These are phyloP conservation scores for Sparidentex hasta DNA, from an alignment of 2,797 vertebrate species.

Conservation along the genomic window DNA sequence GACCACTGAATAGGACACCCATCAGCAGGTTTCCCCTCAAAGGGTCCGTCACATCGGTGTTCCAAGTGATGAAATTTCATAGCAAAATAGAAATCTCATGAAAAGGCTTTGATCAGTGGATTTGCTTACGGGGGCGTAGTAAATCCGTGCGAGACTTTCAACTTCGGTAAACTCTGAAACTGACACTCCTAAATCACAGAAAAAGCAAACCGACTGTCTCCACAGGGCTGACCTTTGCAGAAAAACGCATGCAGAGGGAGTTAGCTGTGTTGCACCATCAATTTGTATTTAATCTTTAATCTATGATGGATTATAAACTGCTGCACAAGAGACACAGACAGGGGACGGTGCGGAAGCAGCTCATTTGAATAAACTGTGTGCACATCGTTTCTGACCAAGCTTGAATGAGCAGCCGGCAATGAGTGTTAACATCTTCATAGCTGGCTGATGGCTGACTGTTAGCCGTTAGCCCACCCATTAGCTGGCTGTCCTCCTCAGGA, in stretches of 20 bases:
- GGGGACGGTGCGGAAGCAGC: background rate
- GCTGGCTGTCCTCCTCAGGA: too few relatives aligned
- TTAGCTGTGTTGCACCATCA: background rate
- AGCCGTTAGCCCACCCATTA: background rate
- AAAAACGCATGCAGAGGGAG: background rate
- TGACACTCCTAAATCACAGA: background rate
- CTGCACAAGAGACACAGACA: background rate
- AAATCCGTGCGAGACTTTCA: background rate
- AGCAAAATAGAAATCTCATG: background rate
- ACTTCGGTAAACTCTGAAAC: background rate
- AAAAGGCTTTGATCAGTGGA: background rate
- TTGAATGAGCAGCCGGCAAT: background rate
- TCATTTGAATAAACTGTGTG: background rate
- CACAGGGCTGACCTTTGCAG: background rate
- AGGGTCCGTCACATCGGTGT: background rate
- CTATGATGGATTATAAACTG: background rate
- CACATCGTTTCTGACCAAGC: background rate
- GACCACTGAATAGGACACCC: background rate
- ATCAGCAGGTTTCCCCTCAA: background rate
- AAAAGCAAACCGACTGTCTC: background rate
- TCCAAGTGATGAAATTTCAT: background rate
- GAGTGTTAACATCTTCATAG: too few relatives aligned
- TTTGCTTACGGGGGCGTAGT: background rate
- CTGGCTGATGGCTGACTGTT: background rate
- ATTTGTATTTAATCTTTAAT: background rate